phyloP scores from a whole-genome alignment of 2,888 invertebrate species.

The Acleris literana region DNA sequence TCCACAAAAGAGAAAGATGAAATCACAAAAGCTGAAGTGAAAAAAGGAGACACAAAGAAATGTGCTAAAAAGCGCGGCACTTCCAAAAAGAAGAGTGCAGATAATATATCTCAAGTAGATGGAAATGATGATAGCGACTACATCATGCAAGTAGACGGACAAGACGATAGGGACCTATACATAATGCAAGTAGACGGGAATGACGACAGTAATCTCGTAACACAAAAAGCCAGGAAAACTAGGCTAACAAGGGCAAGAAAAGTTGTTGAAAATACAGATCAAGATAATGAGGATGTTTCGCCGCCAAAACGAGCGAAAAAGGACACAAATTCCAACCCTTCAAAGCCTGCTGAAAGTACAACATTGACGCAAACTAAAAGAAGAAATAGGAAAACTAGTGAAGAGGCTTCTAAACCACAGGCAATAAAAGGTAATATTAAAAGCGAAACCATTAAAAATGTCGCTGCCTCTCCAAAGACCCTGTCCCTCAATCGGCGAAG shows the following conservation, averaged over 20 bases:
- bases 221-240: slow-evolving; percentile 42
- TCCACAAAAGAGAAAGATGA: slow-evolving; percentile 70
- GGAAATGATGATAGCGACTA: slow-evolving; percentile 71
- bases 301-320: slow-evolving; percentile 34
- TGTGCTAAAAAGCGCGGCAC: slow-evolving; percentile 39
- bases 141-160: slow-evolving; percentile 31
- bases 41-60: slow-evolving; percentile 41
- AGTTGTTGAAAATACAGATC: slow-evolving; percentile 48
- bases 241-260: slow-evolving; percentile 52
- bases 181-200: slow-evolving; percentile 68
- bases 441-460: slow-evolving; percentile 2
- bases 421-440: not conserved
- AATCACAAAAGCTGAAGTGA: slow-evolving; percentile 40
- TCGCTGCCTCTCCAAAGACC: slow-evolving; percentile 12
- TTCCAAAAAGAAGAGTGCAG: slow-evolving; percentile 42
- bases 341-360: slow-evolving; percentile 1
- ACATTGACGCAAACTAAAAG: slow-evolving; percentile 3
- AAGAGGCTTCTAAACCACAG: slow-evolving; percentile 7
- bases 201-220: slow-evolving; percentile 51
- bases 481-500: slow-evolving; percentile 35
- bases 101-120: slow-evolving; percentile 81
- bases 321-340: slow-evolving; percentile 1
- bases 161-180: slow-evolving; percentile 48
- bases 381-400: slow-evolving; percentile 11
- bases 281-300: slow-evolving; percentile 40